Conservation (phyloP, 2,797 vertebrate species). For the Allobates femoralis region DNA sequence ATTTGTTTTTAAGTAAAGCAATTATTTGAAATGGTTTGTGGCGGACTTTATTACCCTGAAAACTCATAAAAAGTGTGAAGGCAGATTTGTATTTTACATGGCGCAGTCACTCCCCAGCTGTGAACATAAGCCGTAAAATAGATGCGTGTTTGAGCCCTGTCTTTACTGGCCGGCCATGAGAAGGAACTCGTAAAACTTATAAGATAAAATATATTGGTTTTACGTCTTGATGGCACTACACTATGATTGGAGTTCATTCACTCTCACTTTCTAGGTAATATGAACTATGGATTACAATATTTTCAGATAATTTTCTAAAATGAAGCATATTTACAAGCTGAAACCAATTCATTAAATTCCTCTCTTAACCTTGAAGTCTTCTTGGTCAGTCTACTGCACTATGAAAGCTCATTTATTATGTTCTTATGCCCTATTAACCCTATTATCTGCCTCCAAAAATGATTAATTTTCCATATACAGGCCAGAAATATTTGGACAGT, state of each 20-base stretch:
- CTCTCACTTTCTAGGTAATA: background rate
- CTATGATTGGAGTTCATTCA: background rate
- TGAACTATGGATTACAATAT: background rate
- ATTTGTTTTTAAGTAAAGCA: background rate
- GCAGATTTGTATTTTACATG: background rate
- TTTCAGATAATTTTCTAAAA: background rate
- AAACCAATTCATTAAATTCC: too few relatives aligned
- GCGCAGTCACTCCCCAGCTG: background rate
- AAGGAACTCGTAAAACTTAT: background rate
- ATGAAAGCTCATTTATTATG: too few relatives aligned
- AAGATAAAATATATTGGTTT: background rate
- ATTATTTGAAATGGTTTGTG: constrained; percentile 16
- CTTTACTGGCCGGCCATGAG: too few relatives aligned
- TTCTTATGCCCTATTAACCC: background rate
- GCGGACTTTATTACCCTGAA: background rate
- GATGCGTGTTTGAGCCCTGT: constrained; percentile 6
- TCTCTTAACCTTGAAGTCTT: too few relatives aligned
- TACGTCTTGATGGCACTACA: background rate
- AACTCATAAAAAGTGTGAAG: constrained; percentile 15
- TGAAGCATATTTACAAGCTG: background rate
- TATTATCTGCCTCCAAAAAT: background rate
- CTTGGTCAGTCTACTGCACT: too few relatives aligned
- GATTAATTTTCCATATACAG: too few relatives aligned
- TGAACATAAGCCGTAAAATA: constrained; percentile 19
- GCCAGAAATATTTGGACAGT: too few relatives aligned